Evolutionary conservation across 2,797 vertebrate genomes (phyloP), one percentile per base, ranked within the genome.

Genomic region (Ispidina picta): DNA sequence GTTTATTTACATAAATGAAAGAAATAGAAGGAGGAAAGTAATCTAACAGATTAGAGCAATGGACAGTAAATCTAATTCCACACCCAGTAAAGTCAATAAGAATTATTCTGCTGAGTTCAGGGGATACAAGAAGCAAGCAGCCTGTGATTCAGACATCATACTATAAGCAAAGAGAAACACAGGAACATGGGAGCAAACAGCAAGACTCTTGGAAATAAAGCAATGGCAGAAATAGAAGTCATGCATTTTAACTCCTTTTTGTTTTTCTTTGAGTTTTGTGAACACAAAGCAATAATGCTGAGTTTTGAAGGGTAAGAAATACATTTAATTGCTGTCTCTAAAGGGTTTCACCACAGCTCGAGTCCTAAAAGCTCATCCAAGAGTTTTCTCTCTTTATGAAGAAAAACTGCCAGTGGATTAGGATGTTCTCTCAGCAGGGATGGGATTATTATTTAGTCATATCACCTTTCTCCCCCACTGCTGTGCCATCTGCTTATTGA

Each of bases 31-130:
- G 26, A 89, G 66, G 54, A 66, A 92, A 93, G 68, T 66, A 92
- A 93, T 83, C 74, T 93, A 89, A 78, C 49, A 82, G 73, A 92
- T 94, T 83, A 92, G 62, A 71, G 74, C 87, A 89, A 79, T 48
- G 85, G 82, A 85, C 70, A 89, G 83, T 83, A 95, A 96, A 96
- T 91, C 79, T 83, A 93, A 88, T 95, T 90, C 79, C 76, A 23
- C 72, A 78, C n/a, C 35, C 69, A 73, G 39, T 66, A 80, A 94
- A 94, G 87, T 89, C 83, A 79, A 70, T 89, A 94, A 52, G 60
- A 93, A 66, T 86, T 92, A 78, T 88, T 93, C 56, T 83, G 41
- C 54, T 75, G 70, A 81, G 33, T 89, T 94, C 80, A 89, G 21
- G 56, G 63, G 48, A 23, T 66, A 41, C 28, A 83, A 55, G 78